These are phyloP conservation scores for Ommatoiulus sabulosus DNA, from an alignment of 2,888 invertebrate species.

Conservation along the genomic window DNA sequence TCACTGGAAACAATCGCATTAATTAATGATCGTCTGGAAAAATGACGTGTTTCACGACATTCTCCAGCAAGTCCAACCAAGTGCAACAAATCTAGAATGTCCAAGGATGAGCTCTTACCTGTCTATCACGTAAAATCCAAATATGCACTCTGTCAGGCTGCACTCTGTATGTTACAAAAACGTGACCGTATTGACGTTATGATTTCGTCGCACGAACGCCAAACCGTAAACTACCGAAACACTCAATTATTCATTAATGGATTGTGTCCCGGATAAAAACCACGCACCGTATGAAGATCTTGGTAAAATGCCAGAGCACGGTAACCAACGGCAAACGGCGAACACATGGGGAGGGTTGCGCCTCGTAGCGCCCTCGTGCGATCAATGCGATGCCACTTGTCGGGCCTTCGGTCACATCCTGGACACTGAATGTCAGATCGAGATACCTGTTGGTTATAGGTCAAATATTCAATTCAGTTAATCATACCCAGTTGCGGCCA, in stretches of 20 bases:
- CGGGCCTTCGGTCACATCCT: neutral
- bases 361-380: neutral
- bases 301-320: neutral
- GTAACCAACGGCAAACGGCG: neutral
- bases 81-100: too few relatives aligned
- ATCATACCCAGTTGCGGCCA: neutral
- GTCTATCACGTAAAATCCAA: neutral
- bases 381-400: neutral
- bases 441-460: neutral
- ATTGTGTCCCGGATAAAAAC: neutral
- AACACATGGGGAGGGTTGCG: neutral
- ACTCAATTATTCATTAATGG: neutral
- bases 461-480: neutral
- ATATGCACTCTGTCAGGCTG: neutral
- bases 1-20: too few relatives aligned
- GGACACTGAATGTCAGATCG: neutral
- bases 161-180: neutral
- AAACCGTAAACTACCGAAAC: constrained; percentile 1
- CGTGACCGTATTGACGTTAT: neutral
- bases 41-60: too few relatives aligned
- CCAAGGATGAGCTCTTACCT: neutral
- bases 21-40: too few relatives aligned
- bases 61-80: too few relatives aligned
- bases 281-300: neutral
- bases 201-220: neutral